These are phyloP conservation scores for Pipistrellus nathusii DNA, from an alignment of 2,797 vertebrate genomes.

Conservation along the genomic window DNA sequence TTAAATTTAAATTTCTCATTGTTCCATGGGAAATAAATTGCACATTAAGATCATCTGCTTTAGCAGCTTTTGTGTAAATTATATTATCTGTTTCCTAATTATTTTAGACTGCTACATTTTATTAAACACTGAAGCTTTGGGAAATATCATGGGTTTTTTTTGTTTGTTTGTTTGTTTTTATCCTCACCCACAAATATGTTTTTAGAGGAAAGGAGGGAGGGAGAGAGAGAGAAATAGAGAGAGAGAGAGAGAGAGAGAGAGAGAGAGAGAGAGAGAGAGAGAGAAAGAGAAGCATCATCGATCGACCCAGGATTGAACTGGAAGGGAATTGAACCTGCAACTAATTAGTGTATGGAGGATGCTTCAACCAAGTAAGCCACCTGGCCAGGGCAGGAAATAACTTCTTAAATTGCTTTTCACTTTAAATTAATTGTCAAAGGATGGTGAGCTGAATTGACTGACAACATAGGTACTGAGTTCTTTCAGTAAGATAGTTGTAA, in stretches of 20 bases:
- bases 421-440: constrained; percentile 53
- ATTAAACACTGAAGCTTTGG: constrained; percentile 61
- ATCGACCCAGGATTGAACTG: background rate
- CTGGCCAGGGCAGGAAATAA: background rate
- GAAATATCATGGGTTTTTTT: background rate
- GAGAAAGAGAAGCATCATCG: background rate
- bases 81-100: constrained; percentile 68
- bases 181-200: background rate
- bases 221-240: no score
- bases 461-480: constrained; percentile 21
- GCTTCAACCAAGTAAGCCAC: background rate
- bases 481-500: background rate
- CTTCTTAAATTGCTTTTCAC: constrained; percentile 53
- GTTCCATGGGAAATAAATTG: constrained; percentile 59
- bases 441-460: background rate
- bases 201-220: background rate
- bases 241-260: background rate
- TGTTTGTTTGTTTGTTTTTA: background rate
- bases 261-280: background rate
- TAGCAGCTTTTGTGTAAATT: constrained; percentile 67
- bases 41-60: constrained; percentile 55
- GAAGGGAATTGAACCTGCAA: background rate
- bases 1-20: constrained; percentile 49
- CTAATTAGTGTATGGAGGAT: background rate
- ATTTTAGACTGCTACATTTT: constrained; percentile 67